These are phyloP conservation scores for Rhombomys opimus DNA, from an alignment of 2,113 vertebrate genomes.

Conservation along the genomic window DNA sequence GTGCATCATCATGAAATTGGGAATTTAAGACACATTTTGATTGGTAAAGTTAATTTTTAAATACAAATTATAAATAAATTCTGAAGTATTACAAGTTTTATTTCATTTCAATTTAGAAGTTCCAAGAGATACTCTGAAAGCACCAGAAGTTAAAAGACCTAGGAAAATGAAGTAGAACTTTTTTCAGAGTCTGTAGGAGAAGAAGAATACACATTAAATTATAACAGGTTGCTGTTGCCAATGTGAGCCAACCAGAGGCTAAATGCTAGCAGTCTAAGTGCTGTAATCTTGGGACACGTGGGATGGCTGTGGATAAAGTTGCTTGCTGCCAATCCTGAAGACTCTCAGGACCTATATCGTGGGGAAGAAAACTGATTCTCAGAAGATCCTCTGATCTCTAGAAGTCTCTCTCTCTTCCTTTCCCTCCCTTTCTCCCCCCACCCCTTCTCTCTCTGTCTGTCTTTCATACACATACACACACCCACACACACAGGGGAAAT, in stretches of 20 bases:
- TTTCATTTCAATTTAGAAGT: conserved; percentile 19
- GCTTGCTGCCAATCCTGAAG: too few relatives aligned
- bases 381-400: neutral
- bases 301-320: neutral
- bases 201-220: neutral
- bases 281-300: neutral
- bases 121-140: neutral
- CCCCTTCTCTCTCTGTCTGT: too few relatives aligned
- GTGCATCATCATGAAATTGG: conserved; percentile 12
- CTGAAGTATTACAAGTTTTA: neutral
- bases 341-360: neutral
- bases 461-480: neutral
- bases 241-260: neutral
- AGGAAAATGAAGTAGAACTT: conserved; percentile 16
- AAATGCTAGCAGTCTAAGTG: neutral
- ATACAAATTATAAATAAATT: conserved; percentile 34
- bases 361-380: neutral
- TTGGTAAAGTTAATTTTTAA: conserved; percentile 19
- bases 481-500: neutral
- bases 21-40: conserved; percentile 34
- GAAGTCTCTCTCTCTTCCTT: too few relatives aligned
- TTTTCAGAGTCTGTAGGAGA: neutral
- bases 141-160: neutral
- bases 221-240: neutral
- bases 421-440: too few relatives aligned